phyloP scores from a whole-genome alignment of 2,113 vertebrate species.

The Dolichotis patagonum region DNA sequence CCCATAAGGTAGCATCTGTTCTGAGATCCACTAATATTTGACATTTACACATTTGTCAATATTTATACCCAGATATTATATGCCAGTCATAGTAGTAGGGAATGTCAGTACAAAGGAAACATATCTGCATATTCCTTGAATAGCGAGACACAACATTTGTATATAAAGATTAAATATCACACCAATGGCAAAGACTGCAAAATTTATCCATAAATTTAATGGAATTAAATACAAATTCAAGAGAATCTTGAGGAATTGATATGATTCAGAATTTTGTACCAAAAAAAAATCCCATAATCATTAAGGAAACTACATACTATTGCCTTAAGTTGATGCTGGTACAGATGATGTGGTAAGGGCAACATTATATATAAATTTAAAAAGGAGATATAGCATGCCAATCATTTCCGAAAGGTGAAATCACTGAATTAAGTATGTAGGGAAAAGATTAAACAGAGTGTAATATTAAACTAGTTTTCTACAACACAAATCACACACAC shows the following conservation, averaged over 20 bases:
- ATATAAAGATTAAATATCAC: neutral
- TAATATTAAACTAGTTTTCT: neutral
- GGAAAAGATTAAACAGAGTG: neutral
- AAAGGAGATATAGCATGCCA: neutral
- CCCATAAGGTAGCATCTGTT: neutral
- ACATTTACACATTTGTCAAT: neutral
- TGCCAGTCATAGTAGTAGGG: neutral
- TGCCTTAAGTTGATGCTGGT: neutral
- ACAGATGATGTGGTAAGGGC: neutral
- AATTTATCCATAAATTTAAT: neutral
- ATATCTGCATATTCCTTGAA: neutral
- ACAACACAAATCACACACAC: neutral
- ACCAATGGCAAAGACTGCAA: neutral
- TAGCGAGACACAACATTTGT: neutral
- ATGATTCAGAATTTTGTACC: neutral
- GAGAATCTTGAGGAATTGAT: neutral
- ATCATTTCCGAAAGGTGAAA: neutral
- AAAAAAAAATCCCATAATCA: neutral
- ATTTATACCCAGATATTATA: neutral
- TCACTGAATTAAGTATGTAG: neutral
- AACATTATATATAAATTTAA: neutral
- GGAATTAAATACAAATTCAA: neutral
- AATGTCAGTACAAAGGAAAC: neutral
- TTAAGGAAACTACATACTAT: neutral
- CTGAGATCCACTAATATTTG: neutral